Base-by-base conservation (phyloP, 1,140 invertebrate genomes). In the Orussus abietinus region DNA sequence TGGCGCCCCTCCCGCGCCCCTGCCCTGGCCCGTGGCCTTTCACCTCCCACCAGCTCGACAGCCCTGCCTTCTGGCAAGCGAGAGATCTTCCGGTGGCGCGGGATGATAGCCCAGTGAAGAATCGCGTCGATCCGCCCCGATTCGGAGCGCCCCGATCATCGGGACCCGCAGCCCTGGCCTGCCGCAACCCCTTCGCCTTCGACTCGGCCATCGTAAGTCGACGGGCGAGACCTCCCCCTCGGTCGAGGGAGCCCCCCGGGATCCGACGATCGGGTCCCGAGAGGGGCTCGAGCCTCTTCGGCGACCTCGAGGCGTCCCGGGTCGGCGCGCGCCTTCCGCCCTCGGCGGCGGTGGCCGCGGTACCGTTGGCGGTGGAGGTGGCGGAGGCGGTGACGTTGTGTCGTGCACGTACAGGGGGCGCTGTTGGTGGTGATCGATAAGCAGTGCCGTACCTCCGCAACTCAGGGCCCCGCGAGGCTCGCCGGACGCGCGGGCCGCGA, bases 191-290 rank as follows among this genome's bases (percentile, higher is more conserved):
- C 59, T 73, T 72, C 62, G 64, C 65, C 59, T 73, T 72, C 62
- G 64, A 73, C 54, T 69, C 69, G 57, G 70, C 71, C 62, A 72
- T 72, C 69, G 70, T 73, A 68, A 73, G 70, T 73, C 29, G 28
- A 15, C 22, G 11, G 6, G 22, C 36, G 11, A 20, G 12, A n/a
- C 15, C 32, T 20, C 12, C 5, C 17, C n/a, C 9, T 18, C 1
- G n/a, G n/a, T n/a, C n/a, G n/a, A n/a, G n/a, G n/a, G n/a, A n/a
- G n/a, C n/a, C n/a, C n/a, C n/a, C n/a, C n/a, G n/a, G n/a, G n/a
- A n/a, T n/a, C n/a, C n/a, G n/a, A n/a, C n/a, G n/a, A n/a, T n/a
- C n/a, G n/a, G n/a, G n/a, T n/a, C n/a, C n/a, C n/a, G n/a, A n/a
- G n/a, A n/a, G n/a, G n/a, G n/a, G n/a, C 26, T 33, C 11, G 18